Evolutionary conservation across 1,140 invertebrate species (phyloP), one percentile per base, ranked within the genome.

Genomic region (Drosophila dunni): DNA sequence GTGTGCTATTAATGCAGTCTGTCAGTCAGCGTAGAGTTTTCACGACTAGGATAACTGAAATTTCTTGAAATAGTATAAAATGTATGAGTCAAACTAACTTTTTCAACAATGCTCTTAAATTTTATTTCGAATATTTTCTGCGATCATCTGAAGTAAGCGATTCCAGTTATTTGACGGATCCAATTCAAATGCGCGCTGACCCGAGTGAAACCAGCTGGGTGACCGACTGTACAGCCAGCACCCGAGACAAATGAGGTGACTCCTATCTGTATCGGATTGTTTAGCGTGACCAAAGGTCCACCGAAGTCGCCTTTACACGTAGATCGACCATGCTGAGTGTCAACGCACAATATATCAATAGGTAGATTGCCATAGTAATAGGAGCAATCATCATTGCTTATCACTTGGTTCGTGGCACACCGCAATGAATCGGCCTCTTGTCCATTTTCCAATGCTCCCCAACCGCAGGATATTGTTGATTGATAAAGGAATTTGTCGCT

Each of bases 221-320:
- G 8, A 0, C 60, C 68, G n/a, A n/a, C 13, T 10, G 54, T 73
- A 38, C 81, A 83, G 4, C 72, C 71, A 4, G 34, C 56, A 10
- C 42, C 68, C 0, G 81, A 69, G 6, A 36, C 77, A 33, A 78
- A 79, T 0, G 68, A 93, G 3, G 93, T 89, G 13, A 94, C 80
- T 40, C 94, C 93, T 7, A 93, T 85, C 53, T 92, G 79, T 1
- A 86, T 82, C 7, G 65, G 57, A 7, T 65, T 67, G 58, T 93
- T 92, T 3, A 71, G 53, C 33, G 93, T 92, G 1, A 92, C 85
- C 53, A 94, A 78, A n/a, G 93, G 92, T 29, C 93, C 94, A 51
- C 94, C 94, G 58, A 93, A 94, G 91, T 94, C 94, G 36, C 94
- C 94, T 5, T 81, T 75, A 45, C 91, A 92, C 1, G 62, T 73